These are phyloP conservation scores for Machimus atricapillus DNA, from an alignment of 2,888 invertebrate genomes.

Conservation along the genomic window DNA sequence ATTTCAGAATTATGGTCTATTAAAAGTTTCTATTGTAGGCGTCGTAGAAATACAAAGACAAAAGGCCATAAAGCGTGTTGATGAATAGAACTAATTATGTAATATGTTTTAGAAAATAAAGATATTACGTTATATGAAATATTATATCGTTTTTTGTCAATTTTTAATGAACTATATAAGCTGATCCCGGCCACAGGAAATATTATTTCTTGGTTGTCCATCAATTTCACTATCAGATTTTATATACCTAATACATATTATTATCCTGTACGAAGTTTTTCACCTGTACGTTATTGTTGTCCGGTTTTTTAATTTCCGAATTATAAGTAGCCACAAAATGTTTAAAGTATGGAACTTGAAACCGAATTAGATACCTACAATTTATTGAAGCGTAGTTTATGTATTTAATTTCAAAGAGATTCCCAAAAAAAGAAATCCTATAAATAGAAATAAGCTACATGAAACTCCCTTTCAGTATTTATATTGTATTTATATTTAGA, in stretches of 20 bases:
- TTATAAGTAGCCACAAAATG: too few species aligned
- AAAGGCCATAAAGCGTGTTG: background rate
- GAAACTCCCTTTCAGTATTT: background rate
- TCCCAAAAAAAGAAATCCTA: background rate
- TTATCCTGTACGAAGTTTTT: background rate
- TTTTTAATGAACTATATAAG: too few species aligned
- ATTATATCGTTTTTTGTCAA: background rate
- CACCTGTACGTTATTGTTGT: background rate
- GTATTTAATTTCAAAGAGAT: background rate
- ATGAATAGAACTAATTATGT: background rate
- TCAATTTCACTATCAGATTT: background rate
- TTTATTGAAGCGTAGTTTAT: background rate
- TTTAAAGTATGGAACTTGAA: background rate
- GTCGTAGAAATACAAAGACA: background rate
- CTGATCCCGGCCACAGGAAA: too few species aligned
- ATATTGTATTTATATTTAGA: background rate
- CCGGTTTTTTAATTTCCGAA: background rate
- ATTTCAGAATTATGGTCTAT: background rate
- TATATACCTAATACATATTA: too few species aligned
- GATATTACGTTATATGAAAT: background rate
- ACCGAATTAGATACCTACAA: background rate
- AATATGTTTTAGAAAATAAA: background rate
- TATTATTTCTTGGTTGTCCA: background rate
- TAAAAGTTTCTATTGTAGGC: background rate
- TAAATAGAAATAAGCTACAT: background rate